Evolutionary conservation across 2,888 invertebrate species (phyloP), one percentile per base, ranked within the genome.

Genomic region (Phalera bucephala): DNA sequence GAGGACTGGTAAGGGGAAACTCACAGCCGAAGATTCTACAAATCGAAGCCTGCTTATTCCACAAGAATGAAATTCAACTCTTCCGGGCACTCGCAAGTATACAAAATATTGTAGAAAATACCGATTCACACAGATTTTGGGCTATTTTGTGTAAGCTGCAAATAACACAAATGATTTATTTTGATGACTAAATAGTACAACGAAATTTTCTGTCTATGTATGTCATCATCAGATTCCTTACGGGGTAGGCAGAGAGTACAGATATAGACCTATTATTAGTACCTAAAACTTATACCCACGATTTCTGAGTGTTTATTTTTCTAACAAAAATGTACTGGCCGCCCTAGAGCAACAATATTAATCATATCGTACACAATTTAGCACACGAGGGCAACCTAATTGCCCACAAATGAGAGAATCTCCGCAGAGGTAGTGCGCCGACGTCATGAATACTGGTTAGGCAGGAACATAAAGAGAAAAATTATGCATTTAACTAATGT

Each of bases 401-500:
- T 80, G 74, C 69, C 71, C 62, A 67, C 70, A 78, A 80, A 81
- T 80, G 79, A 80, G 71, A 74, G 70, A 70, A 72, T 71, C 72
- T 64, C 57, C 52, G 58, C 53, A 44, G 52, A n/a, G 46, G 50
- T 69, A 67, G 63, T 62, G 61, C 57, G 54, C 48, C 39, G 52
- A 51, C 50, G 57, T 67, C 77, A 81, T 85, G 80, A 72, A 78
- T 84, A 75, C 74, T 81, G 65, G 75, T 85, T 83, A 83, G 62
- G 52, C 53, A 44, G 64, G 62, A 73, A 74, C 81, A 79, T 79
- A 80, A 81, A 79, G 64, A 71, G 72, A 73, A 80, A 81, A 84
- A 82, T 68, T 82, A 79, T 82, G 77, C 72, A 79, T 75, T 80
- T 64, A 45, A 49, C 49, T 52, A 59, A 54, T 54, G 48, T 50